phyloP scores from a whole-genome alignment of 1,140 invertebrate species.

The Artemia franciscana region DNA sequence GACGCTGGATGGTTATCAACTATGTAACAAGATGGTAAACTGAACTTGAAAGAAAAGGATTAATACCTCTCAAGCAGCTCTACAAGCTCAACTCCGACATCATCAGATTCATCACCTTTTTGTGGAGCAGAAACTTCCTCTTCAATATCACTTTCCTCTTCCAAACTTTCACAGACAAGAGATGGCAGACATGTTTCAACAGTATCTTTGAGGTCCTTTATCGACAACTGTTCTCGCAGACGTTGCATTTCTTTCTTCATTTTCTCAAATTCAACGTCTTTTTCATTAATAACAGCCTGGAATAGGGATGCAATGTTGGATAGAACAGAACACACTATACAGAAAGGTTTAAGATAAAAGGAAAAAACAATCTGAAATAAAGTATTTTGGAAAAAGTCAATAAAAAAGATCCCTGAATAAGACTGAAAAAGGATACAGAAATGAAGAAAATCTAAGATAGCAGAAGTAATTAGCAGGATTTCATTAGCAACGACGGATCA shows the following conservation, averaged over 20 bases:
- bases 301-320: conserved; percentile 9
- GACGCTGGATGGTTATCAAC: too few species aligned
- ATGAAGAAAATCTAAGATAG: conserved; percentile 3
- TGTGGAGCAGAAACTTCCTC: too few species aligned
- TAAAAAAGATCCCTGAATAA: conserved; percentile 4
- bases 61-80: too few species aligned
- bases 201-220: too few species aligned
- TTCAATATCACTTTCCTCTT: too few species aligned
- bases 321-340: conserved; percentile 2
- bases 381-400: conserved; percentile 7
- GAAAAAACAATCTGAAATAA: conserved; percentile 3
- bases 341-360: background rate
- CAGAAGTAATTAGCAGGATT: background rate
- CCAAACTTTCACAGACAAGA: too few species aligned
- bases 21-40: too few species aligned
- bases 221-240: conserved; percentile 36
- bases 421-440: conserved; percentile 4
- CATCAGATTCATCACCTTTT: too few species aligned
- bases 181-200: too few species aligned
- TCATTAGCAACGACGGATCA: too few species aligned
- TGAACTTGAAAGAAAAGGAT: too few species aligned
- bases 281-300: conserved; percentile 41
- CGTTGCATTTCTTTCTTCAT: conserved; percentile 41
- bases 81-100: too few species aligned
- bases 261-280: conserved; percentile 46